phyloP scores from a whole-genome alignment of 2,888 invertebrate genomes.

The Idaea biselata region DNA sequence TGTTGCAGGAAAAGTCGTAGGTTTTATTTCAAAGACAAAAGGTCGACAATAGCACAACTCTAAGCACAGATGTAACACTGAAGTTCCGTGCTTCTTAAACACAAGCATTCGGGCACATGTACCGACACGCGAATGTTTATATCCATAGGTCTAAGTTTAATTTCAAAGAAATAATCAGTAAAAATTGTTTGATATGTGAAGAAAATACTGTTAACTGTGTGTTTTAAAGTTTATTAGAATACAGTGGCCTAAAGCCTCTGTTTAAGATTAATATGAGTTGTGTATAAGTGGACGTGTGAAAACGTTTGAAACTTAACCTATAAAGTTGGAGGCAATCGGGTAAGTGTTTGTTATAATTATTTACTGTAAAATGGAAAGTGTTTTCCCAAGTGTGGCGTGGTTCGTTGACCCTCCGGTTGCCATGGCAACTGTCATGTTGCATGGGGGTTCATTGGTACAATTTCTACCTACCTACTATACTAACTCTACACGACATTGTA shows the following conservation, averaged over 20 bases:
- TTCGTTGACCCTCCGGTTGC: conserved; percentile 66
- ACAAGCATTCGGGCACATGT: conserved; percentile 69
- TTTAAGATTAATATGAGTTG: conserved; percentile 4
- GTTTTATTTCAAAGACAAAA: conserved; percentile 11
- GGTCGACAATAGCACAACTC: not conserved
- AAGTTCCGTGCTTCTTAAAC: not conserved
- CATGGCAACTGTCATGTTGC: conserved; percentile 65
- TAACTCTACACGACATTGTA: too few species aligned
- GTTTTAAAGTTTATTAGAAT: not conserved
- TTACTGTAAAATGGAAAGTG: conserved; percentile 34
- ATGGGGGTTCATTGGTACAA: conserved; percentile 49
- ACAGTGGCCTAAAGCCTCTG: conserved; percentile 7
- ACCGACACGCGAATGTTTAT: conserved; percentile 77
- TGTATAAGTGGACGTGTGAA: conserved; percentile 10
- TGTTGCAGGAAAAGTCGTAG: conserved; percentile 6
- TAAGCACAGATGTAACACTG: conserved; percentile 21
- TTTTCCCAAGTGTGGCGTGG: conserved; percentile 51
- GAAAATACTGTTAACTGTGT: not conserved
- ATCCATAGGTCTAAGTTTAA: conserved; percentile 46
- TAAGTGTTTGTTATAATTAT: not conserved
- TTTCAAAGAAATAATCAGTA: not conserved
- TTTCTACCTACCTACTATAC: conserved; percentile 23
- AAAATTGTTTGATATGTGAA: not conserved
- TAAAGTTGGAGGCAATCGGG: not conserved
- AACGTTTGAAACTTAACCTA: conserved; percentile 7